Conservation (phyloP, 2,113 vertebrate species). For the Hippocampus abdominalis region DNA sequence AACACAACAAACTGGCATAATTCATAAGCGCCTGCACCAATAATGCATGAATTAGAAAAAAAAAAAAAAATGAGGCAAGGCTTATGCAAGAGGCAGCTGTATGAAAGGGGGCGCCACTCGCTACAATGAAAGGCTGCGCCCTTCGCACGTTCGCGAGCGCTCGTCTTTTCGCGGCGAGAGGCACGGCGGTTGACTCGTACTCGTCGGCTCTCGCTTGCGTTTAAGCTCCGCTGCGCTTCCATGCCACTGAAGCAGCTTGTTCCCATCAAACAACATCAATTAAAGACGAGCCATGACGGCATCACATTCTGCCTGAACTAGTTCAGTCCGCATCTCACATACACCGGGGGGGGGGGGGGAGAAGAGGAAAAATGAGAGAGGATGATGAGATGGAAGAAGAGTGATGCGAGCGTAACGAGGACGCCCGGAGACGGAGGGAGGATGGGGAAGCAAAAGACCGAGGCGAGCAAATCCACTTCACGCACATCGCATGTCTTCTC, state of each 20-base stretch:
- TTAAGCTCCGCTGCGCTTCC: constrained; percentile 7
- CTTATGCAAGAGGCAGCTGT: neutral
- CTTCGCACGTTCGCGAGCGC: no score
- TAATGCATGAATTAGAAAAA: neutral
- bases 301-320: constrained; percentile 48
- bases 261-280: constrained; percentile 49
- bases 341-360: constrained; percentile 18
- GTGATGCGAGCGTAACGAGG: constrained; percentile 5
- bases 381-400: neutral
- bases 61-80: neutral
- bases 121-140: neutral
- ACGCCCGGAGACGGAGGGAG: neutral
- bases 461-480: constrained; percentile 27
- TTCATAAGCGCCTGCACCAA: neutral
- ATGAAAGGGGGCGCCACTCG: neutral
- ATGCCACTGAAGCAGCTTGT: constrained; percentile 46
- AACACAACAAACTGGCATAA: neutral
- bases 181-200: neutral
- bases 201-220: neutral
- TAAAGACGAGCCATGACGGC: constrained; percentile 43
- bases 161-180: no score
- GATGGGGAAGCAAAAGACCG: neutral
- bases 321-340: constrained; percentile 57
- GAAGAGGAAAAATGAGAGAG: neutral
- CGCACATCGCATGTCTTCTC: constrained; percentile 33